A percentile compares a stretch with the other conserved stretches of the same genome.
Conservation (phyloP, 1,140 invertebrate genomes). For the Drosophila virilis region DNA sequence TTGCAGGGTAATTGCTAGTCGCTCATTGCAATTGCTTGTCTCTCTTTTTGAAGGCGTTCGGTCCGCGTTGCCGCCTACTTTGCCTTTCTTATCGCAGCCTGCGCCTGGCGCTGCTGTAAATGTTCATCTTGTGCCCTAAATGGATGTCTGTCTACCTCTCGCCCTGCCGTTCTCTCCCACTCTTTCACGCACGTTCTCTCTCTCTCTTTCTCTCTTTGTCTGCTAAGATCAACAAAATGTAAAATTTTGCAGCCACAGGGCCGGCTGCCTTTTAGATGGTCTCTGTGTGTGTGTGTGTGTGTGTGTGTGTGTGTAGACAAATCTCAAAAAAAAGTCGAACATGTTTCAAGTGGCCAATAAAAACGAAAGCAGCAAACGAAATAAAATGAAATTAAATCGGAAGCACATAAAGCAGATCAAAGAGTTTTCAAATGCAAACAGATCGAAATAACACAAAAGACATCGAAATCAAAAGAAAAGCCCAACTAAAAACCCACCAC, state of each 20-base stretch:
- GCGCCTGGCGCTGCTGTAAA: slow-evolving; percentile 49
- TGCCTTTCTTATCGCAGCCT: slow-evolving; percentile 45
- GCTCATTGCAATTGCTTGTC: not conserved
- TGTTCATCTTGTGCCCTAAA: slow-evolving; percentile 41
- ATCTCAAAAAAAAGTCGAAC: slow-evolving; percentile 41
- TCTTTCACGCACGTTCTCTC: not conserved
- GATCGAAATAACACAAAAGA: slow-evolving; percentile 24
- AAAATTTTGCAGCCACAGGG: slow-evolving; percentile 9
- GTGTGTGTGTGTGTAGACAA: slow-evolving; percentile 41
- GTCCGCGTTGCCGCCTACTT: slow-evolving; percentile 52
- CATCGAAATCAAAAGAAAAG: slow-evolving; percentile 7
- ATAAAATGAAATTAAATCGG: slow-evolving; percentile 59
- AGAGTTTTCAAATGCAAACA: slow-evolving; percentile 45
- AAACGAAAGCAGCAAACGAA: slow-evolving; percentile 60
- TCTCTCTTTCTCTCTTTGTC: not conserved
- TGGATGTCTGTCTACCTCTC: slow-evolving; percentile 41
- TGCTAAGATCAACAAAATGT: slow-evolving; percentile 11
- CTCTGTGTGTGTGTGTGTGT: not conserved
- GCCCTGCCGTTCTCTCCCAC: not conserved
- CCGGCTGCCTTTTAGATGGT: slow-evolving; percentile 1
- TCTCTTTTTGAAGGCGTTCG: slow-evolving; percentile 19
- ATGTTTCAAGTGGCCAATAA: slow-evolving; percentile 72
- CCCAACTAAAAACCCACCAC: slow-evolving; percentile 4
- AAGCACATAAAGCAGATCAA: slow-evolving; percentile 72
- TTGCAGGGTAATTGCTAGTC: slow-evolving; percentile 6